Base-by-base conservation (phyloP, 2,797 vertebrate species). In the Acestrorhynchus altus region DNA sequence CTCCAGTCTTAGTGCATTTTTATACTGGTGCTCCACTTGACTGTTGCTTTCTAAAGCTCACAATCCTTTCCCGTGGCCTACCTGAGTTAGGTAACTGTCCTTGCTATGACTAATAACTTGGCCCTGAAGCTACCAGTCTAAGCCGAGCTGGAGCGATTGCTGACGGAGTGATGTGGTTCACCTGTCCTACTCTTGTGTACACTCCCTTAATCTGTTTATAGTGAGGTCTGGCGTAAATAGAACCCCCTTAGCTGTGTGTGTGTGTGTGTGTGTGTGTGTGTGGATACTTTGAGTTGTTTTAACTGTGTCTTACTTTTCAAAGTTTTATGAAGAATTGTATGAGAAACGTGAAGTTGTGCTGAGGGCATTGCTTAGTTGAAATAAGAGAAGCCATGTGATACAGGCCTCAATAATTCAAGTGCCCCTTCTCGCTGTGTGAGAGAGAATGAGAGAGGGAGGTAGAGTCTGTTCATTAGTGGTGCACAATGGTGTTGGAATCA, bases 321-420 rank as follows among this genome's bases (percentile, higher is more conserved):
- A 42, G 83, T 87, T 87, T 83, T 31, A 39, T 74, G 39, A 83
- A 87, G 86, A 87, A 88, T 68, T 67, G n/a, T 9, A 46, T 0
- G 20, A 81, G 88, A 89, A 89, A 89, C 74, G 76, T 82, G 88
- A 85, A 89, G 86, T 87, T 83, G 65, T 60, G 83, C 31, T 81
- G 39, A 76, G 18, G 61, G 87, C 83, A 51, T 85, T 80, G 61
- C 84, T 87, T 85, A 83, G 80, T 86, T 79, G 89, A 86, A 90
- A 92, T 80, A 39, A 54, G 88, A 93, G 85, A 22, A 72, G 71
- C 68, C 89, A 91, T 80, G 78, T 13, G 87, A 93, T 87, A 77
- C 78, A 9, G 59, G 64, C 39, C 87, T 93, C 79, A 92, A 93
- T 93, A 83, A 92, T 93, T 93, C 81, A 93, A 39, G 72, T 57